Evolutionary conservation across 2,888 invertebrate genomes (phyloP), one percentile per base, ranked within the genome.

Genomic region (Microctonus brassicae): DNA sequence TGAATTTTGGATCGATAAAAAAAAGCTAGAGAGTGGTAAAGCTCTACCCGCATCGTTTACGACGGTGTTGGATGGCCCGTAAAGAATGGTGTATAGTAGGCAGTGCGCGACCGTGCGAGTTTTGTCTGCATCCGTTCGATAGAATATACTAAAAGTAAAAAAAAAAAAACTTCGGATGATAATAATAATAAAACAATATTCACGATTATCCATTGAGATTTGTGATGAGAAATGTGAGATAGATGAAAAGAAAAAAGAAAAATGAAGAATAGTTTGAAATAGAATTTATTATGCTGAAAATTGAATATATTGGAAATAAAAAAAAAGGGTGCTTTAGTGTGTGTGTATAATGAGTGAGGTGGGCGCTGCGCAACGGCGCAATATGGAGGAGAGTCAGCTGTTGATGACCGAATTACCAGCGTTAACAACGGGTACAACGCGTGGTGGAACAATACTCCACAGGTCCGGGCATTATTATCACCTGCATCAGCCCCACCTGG

Each of bases 341-440:
- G 66, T 65, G 64, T 52, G 66, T 66, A 22, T 17, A 29, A 58
- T 29, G 33, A 58, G 33, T n/a, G 17, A 13, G 13, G 17, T 53
- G 47, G 29, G 55, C 53, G 33, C 33, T 65, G 66, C 57, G 36
- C 55, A 83, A 77, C 82, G 81, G 81, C 86, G 80, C 73, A 86
- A 83, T 75, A 90, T 90, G 89, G 90, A 90, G 85, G 90, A 90
- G 80, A 88, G 89, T 77, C 90, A 90, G 86, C 88, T 90, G 86
- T 86, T 90, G 84, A 90, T 90, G 87, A 90, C 91, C 76, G 90
- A 91, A 85, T 86, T 91, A 81, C 90, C 92, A 79, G 82, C 90
- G 77, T 70, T 74, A 53, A 74, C 75, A 42, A 75, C 73, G 22
- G 74, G 73, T 10, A 61, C 62, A 67, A 67, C 65, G 34, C 57